Conservation (phyloP, 2,888 invertebrate genomes). For the Hartigia nigra region DNA sequence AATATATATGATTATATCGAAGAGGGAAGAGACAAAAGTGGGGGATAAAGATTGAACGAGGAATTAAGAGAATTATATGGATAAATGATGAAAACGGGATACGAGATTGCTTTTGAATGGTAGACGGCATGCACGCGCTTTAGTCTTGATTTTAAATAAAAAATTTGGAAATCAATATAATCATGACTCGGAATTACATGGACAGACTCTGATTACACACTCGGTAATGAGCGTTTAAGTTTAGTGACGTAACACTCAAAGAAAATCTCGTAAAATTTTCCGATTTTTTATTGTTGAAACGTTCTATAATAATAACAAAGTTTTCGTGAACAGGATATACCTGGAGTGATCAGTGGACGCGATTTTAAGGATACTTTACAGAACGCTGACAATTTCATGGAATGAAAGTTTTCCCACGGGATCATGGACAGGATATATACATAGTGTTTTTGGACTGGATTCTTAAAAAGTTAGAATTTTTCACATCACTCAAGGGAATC, state of each 20-base stretch:
- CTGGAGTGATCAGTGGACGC: neutral
- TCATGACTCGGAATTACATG: too few species aligned
- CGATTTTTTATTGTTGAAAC: too few species aligned
- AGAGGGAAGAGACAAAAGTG: constrained; percentile 59
- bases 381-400: neutral
- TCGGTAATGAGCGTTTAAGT: neutral
- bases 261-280: neutral
- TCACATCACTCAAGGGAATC: neutral
- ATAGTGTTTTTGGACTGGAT: neutral
- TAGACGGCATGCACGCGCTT: constrained; percentile 22
- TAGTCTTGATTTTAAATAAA: neutral
- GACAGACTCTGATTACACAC: too few species aligned
- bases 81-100: neutral
- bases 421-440: neutral
- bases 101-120: neutral
- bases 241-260: neutral
- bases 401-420: neutral
- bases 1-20: neutral
- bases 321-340: neutral
- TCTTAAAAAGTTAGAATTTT: neutral
- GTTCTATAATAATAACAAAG: too few species aligned
- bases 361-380: neutral
- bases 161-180: neutral
- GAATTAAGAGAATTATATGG: neutral
- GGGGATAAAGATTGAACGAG: neutral